These are phyloP conservation scores for Bombus fervidus DNA, from an alignment of 1,140 invertebrate genomes.

Conservation along the genomic window DNA sequence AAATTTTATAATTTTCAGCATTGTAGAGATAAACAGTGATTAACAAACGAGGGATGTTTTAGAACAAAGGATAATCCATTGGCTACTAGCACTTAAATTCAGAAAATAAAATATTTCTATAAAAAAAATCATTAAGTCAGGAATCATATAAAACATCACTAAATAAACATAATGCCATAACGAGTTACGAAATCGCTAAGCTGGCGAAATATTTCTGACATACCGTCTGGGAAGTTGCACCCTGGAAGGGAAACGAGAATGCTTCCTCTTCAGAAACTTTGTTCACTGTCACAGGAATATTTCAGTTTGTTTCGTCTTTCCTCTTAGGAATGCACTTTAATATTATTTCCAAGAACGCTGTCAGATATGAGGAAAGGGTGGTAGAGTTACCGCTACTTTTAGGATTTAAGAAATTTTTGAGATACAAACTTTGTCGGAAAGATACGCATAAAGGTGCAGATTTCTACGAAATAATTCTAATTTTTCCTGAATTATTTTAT, in stretches of 20 bases:
- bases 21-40: no score
- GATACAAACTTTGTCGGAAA: background rate
- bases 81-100: background rate
- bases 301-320: slow-evolving; percentile 29
- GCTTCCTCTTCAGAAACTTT: slow-evolving; percentile 37
- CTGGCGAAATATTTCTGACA: slow-evolving; percentile 7
- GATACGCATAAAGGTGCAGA: no score
- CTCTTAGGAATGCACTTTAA: slow-evolving; percentile 16
- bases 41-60: no score
- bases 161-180: background rate
- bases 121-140: background rate
- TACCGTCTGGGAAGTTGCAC: background rate
- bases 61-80: no score
- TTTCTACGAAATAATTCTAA: no score
- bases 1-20: no score
- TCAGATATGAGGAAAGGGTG: slow-evolving; percentile 1
- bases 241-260: slow-evolving; percentile 11
- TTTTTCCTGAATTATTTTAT: no score
- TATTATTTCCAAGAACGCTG: slow-evolving; percentile 53
- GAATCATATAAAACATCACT: background rate
- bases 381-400: background rate
- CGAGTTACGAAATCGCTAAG: background rate
- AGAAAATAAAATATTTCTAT: background rate
- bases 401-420: slow-evolving; percentile 23
- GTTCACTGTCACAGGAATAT: slow-evolving; percentile 41